Percentiles rank a stretch among this genome's conserved stretches.
Conservation (phyloP, 1,140 invertebrate genomes). For the Cotesia typhae region DNA sequence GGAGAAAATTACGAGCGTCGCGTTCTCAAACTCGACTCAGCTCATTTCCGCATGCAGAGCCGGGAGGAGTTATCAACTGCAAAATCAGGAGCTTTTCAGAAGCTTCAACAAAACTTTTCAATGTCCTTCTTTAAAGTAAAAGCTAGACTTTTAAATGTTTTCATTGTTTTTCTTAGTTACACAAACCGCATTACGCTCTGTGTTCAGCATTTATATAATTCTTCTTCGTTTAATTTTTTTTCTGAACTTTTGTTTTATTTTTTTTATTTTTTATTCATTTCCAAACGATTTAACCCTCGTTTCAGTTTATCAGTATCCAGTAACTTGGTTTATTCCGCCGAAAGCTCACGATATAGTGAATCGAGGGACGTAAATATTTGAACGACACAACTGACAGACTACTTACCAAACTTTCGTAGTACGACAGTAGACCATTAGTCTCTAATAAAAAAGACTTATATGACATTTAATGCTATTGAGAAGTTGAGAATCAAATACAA, state of each 20-base stretch:
- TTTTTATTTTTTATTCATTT: no score
- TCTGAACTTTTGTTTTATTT: no score
- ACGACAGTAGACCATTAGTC: constrained; percentile 44
- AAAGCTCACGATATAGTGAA: background rate
- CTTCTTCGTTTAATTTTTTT: background rate
- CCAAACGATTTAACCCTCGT: no score
- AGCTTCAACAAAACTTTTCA: constrained; percentile 6
- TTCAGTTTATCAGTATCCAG: no score
- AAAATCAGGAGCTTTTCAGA: constrained; percentile 17
- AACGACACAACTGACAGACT: constrained; percentile 41
- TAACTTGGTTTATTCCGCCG: no score
- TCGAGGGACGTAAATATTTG: constrained; percentile 45
- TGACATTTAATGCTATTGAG: constrained; percentile 30
- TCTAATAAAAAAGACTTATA: constrained; percentile 27
- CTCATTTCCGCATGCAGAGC: constrained; percentile 8
- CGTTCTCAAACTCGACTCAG: constrained; percentile 14
- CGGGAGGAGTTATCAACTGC: constrained; percentile 9
- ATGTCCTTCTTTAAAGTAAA: background rate
- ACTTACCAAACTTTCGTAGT: constrained; percentile 50
- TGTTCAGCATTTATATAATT: background rate
- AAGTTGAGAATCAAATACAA: background rate
- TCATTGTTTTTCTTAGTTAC: background rate
- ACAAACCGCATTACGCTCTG: background rate
- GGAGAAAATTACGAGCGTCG: constrained; percentile 1
- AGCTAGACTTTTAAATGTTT: constrained; percentile 7